Evolutionary conservation across 2,797 vertebrate genomes (phyloP).

Genomic region (Darevskia mixta): DNA sequence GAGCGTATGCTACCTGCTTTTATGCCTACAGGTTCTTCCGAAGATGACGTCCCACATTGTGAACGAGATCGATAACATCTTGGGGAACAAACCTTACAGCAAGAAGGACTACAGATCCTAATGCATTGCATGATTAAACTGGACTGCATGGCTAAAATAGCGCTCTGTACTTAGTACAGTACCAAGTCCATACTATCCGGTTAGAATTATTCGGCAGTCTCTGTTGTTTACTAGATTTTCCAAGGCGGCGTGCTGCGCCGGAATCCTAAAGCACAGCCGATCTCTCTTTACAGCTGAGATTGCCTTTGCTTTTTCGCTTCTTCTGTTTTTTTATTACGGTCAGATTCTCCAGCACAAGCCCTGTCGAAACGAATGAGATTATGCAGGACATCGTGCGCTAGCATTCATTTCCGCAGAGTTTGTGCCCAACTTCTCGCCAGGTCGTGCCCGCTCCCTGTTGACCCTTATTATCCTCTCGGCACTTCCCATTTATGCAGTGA

Average conservation of each 20-base stretch:
- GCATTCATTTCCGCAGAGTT: background rate
- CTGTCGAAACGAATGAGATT: background rate
- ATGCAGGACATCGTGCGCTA: too few relatives aligned
- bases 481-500: conserved; percentile 75
- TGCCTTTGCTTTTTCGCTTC: conserved; percentile 75
- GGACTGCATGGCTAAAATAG: conserved; percentile 82
- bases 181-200: conserved; percentile 64
- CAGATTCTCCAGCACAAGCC: background rate
- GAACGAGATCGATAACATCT: conserved; percentile 94
- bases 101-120: conserved; percentile 99
- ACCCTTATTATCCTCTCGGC: conserved; percentile 69
- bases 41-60: conserved; percentile 98
- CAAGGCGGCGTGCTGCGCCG: conserved; percentile 76
- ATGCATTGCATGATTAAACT: conserved; percentile 72
- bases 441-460: conserved; percentile 4
- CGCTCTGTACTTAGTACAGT: conserved; percentile 70
- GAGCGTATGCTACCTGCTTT: conserved; percentile 6
- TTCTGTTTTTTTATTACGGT: conserved; percentile 40
- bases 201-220: conserved; percentile 76
- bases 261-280: conserved; percentile 74
- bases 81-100: conserved; percentile 95
- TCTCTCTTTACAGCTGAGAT: conserved; percentile 68
- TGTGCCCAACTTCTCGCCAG: background rate
- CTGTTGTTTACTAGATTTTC: conserved; percentile 76
- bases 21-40: conserved; percentile 92